These are phyloP conservation scores for Distichodus sexfasciatus DNA, from an alignment of 2,797 vertebrate species.

Conservation along the genomic window DNA sequence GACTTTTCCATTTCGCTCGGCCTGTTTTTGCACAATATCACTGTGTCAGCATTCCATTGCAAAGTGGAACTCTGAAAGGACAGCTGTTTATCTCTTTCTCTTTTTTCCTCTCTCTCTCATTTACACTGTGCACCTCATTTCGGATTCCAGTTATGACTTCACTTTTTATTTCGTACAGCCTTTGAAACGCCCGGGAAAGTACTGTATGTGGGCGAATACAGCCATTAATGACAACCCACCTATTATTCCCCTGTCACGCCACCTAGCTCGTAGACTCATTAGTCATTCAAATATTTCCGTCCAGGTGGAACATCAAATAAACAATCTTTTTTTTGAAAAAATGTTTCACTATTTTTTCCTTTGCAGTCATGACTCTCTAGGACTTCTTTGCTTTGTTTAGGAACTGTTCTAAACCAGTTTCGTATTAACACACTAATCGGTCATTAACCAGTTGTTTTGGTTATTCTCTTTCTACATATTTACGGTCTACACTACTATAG, in stretches of 20 bases:
- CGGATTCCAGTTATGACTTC: slow-evolving; percentile 58
- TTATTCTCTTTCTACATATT: too few relatives aligned
- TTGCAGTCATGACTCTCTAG: too few relatives aligned
- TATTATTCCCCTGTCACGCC: slow-evolving; percentile 18
- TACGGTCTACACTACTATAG: too few relatives aligned
- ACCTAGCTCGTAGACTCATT: slow-evolving; percentile 6
- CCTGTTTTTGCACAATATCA: slow-evolving; percentile 20
- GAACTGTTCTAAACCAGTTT: too few relatives aligned
- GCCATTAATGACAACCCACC: slow-evolving; percentile 37
- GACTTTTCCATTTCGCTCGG: not conserved
- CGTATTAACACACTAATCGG: too few relatives aligned
- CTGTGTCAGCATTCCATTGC: slow-evolving; percentile 28
- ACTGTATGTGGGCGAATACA: slow-evolving; percentile 38
- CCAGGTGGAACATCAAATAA: slow-evolving; percentile 7
- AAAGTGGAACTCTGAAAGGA: not conserved
- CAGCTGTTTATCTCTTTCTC: slow-evolving; percentile 34
- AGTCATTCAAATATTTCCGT: slow-evolving; percentile 31
- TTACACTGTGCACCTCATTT: slow-evolving; percentile 56
- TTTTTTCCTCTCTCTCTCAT: not conserved
- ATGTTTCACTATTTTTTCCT: not conserved
- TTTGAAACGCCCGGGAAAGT: slow-evolving; percentile 41
- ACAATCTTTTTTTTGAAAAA: not conserved
- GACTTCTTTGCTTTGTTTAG: too few relatives aligned
- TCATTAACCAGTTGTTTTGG: too few relatives aligned
- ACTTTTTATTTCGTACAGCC: slow-evolving; percentile 27